A percentile compares a stretch with the other conserved stretches of the same genome.
These are phyloP conservation scores for Aplysia californica DNA, from an alignment of 1,140 invertebrate genomes.

Conservation along the genomic window DNA sequence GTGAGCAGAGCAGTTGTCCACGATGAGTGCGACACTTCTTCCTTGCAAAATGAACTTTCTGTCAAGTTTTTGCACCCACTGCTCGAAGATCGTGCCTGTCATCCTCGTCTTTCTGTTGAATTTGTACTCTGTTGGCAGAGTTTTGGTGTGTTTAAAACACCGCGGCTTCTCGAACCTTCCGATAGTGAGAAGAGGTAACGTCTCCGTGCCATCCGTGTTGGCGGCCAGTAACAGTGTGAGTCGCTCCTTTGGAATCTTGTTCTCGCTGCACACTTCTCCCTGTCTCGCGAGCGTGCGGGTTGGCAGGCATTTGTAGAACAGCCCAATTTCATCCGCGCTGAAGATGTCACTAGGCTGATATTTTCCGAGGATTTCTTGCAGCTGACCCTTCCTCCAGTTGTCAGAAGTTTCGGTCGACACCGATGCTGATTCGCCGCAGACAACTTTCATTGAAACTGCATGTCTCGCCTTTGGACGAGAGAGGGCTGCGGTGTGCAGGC, in stretches of 20 bases:
- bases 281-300: slow-evolving; percentile 28
- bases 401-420: too few relatives aligned
- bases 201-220: slow-evolving; percentile 67
- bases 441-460: neutral
- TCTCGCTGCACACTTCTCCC: slow-evolving; percentile 7
- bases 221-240: slow-evolving; percentile 66
- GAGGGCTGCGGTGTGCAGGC: too few relatives aligned
- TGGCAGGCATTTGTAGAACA: slow-evolving; percentile 29
- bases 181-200: slow-evolving; percentile 68
- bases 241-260: slow-evolving; percentile 67
- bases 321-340: slow-evolving; percentile 37
- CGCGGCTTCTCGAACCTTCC: slow-evolving; percentile 67
- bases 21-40: slow-evolving; percentile 26
- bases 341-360: slow-evolving; percentile 25
- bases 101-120: slow-evolving; percentile 41
- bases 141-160: slow-evolving; percentile 66
- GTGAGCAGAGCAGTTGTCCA: slow-evolving; percentile 43
- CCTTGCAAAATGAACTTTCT: slow-evolving; percentile 14
- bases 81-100: slow-evolving; percentile 28
- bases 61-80: slow-evolving; percentile 33
- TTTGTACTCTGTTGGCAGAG: slow-evolving; percentile 26
- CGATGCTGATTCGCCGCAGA: neutral
- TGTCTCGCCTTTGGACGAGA: neutral
- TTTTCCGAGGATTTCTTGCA: neutral
- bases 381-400: neutral